Percentiles rank a stretch among this genome's conserved stretches.
Conservation (phyloP, 2,113 vertebrate genomes). For the Urocolius indicus region DNA sequence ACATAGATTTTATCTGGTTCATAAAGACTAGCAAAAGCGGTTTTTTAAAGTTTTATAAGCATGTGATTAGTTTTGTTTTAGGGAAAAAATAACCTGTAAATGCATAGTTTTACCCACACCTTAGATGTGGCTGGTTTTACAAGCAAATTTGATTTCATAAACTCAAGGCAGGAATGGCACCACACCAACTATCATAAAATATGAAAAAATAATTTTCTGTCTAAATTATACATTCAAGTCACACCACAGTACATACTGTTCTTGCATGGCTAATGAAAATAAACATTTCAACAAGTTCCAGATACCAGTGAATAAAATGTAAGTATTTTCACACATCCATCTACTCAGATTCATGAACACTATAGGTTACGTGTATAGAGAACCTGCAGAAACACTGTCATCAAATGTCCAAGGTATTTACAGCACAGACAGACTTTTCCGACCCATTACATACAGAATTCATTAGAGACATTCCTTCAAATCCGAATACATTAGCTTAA, state of each 20-base stretch:
- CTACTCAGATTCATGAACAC: not conserved
- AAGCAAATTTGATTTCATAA: slow-evolving; percentile 34
- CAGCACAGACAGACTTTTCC: not conserved
- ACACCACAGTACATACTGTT: slow-evolving; percentile 13
- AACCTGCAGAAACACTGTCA: not conserved
- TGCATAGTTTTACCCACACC: not conserved
- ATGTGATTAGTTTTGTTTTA: not conserved
- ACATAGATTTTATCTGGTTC: not conserved
- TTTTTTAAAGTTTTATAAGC: not conserved
- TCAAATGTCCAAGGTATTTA: not conserved
- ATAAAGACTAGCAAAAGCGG: not conserved
- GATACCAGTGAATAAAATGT: slow-evolving; percentile 32
- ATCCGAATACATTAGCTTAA: not conserved
- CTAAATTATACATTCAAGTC: slow-evolving; percentile 44
- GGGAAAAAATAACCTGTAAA: not conserved
- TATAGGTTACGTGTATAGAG: not conserved
- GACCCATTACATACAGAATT: not conserved
- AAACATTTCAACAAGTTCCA: slow-evolving; percentile 39
- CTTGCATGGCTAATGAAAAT: slow-evolving; percentile 66
- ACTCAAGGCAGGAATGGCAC: not conserved
- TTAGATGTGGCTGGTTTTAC: not conserved
- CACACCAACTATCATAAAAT: not conserved
- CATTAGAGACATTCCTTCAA: not conserved
- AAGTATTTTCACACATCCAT: not conserved
- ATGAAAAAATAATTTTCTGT: not conserved